Conservation (phyloP, 1,140 invertebrate genomes). For the Bombus sibiricus region DNA sequence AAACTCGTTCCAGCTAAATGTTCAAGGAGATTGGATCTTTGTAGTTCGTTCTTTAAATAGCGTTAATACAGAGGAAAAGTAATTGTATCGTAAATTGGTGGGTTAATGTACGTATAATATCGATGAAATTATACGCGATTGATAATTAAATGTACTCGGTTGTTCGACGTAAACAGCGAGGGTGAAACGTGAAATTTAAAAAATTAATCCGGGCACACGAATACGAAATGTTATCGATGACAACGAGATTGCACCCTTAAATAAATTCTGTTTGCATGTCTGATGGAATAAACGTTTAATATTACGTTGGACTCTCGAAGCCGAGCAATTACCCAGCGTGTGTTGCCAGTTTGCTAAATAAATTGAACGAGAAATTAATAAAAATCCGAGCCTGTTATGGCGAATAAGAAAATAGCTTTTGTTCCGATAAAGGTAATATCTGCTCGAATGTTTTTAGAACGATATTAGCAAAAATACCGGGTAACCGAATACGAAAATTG, state of each 20-base stretch:
- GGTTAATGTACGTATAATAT: background rate
- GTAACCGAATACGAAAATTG: background rate
- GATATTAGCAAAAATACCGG: background rate
- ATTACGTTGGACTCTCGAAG: background rate
- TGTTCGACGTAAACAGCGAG: background rate
- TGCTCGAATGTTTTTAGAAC: background rate
- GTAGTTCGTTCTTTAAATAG: too few species aligned
- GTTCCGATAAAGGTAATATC: background rate
- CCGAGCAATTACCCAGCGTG: background rate
- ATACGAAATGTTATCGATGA: background rate
- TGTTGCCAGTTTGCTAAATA: background rate
- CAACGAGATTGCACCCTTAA: background rate
- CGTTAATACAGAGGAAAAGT: too few species aligned
- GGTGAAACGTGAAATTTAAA: background rate
- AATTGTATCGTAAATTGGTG: background rate
- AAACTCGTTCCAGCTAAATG: too few species aligned
- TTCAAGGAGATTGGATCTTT: background rate
- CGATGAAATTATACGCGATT: background rate
- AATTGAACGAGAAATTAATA: constrained; percentile 23
- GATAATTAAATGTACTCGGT: background rate
- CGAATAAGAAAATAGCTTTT: constrained; percentile 1
- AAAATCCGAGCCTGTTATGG: background rate
- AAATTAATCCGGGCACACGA: background rate
- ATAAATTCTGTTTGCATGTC: constrained; percentile 1
- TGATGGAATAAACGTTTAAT: constrained; percentile 7